Percentiles rank a stretch among this genome's conserved stretches.
Conservation (phyloP, 2,888 invertebrate genomes). For the Seira sanloemensis region DNA sequence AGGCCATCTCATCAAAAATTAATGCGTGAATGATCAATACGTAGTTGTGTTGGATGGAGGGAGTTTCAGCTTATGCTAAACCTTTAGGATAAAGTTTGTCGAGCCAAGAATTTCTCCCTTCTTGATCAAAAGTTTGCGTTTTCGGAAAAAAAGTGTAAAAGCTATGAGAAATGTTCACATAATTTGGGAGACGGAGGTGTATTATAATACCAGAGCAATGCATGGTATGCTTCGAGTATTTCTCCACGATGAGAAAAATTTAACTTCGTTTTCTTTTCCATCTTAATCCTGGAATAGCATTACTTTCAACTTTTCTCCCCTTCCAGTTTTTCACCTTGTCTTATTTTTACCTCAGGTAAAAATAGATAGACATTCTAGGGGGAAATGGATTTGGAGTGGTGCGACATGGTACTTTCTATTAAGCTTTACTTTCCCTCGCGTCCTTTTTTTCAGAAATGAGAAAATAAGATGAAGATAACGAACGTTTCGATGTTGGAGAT, state of each 20-base stretch:
- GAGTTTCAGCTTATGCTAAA: too few relatives aligned
- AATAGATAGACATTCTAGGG: not conserved
- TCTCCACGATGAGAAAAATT: slow-evolving; percentile 15
- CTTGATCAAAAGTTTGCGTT: slow-evolving; percentile 3
- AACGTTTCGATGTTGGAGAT: not conserved
- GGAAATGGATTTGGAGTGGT: not conserved
- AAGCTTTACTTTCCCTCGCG: not conserved
- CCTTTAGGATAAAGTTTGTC: not conserved
- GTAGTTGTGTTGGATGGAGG: too few relatives aligned
- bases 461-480: slow-evolving; percentile 27
- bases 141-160: not conserved
- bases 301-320: slow-evolving; percentile 30
- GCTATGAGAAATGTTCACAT: slow-evolving; percentile 14
- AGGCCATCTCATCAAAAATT: slow-evolving; percentile 63
- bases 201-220: not conserved
- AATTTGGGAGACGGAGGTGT: not conserved
- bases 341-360: slow-evolving; percentile 50
- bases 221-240: not conserved
- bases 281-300: slow-evolving; percentile 31
- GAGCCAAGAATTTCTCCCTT: not conserved
- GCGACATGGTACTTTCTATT: not conserved
- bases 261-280: slow-evolving; percentile 33
- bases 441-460: not conserved
- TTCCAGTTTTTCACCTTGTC: slow-evolving; percentile 17
- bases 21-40: slow-evolving; percentile 64